Conservation (phyloP, 2,797 vertebrate genomes). For the Gallinago solitaria region DNA sequence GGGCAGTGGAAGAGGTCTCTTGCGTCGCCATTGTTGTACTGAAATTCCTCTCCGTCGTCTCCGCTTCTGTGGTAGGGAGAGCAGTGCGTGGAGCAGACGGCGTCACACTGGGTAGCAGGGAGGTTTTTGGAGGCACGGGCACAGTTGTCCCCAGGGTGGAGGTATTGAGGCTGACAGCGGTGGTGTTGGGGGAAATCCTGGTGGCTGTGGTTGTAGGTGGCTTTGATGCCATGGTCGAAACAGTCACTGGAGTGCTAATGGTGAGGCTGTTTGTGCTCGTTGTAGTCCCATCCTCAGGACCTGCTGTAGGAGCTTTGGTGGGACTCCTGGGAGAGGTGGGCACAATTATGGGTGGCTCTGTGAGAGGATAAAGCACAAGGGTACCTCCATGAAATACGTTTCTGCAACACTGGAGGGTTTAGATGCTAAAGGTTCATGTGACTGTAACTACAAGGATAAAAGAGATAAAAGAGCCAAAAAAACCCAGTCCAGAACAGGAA, state of each 20-base stretch:
- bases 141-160: slow-evolving; percentile 26
- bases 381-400: neutral
- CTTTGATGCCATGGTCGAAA: slow-evolving; percentile 24
- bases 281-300: slow-evolving; percentile 26
- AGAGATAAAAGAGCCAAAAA: neutral
- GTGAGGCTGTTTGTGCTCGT: slow-evolving; percentile 27
- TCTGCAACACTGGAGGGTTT: neutral
- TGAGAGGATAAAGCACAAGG: neutral
- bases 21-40: slow-evolving; percentile 3
- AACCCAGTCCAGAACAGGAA: neutral
- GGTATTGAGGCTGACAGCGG: slow-evolving; percentile 40
- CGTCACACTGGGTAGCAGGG: slow-evolving; percentile 18
- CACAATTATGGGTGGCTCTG: slow-evolving; percentile 60
- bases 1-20: slow-evolving; percentile 61
- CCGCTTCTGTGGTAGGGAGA: neutral
- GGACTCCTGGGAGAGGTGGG: slow-evolving; percentile 40
- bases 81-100: neutral
- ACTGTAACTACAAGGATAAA: neutral
- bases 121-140: slow-evolving; percentile 21
- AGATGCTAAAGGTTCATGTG: rapidly evolving
- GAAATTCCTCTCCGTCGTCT: neutral
- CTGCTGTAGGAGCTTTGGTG: slow-evolving; percentile 40
- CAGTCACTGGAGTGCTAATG: slow-evolving; percentile 50
- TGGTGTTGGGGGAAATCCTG: slow-evolving; percentile 28
- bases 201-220: slow-evolving; percentile 23